Base-by-base conservation (phyloP, 37 sponge, comb jelly and placozoan genomes). In the Corticium candelabrum region DNA sequence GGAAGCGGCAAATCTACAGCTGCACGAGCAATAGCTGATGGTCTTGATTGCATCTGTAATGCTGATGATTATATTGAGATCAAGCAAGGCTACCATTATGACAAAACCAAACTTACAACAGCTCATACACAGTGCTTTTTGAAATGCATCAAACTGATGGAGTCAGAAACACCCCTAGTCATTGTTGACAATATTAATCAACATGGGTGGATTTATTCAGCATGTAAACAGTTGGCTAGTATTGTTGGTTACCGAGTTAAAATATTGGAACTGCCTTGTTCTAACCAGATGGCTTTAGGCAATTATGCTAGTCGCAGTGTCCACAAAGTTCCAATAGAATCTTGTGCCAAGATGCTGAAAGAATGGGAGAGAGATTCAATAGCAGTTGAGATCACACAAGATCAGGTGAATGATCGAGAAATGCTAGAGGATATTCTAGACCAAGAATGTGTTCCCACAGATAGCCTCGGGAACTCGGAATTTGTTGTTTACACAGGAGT, bases 161-260 rank as follows among this genome's bases (percentile, higher is more conserved):
- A 35, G 1, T 77, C 70, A 1, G 76, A 50, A 34, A 84, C 82
- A 41, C 32, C 79, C 39, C 71, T 90, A 0, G 41, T 94, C 33
- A 41, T 94, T 37, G 77, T 94, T 50, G 90, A 94, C 82, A 94
- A 94, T 78, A 94, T 91, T 31, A 87, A 94, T 57, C 74, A 83
- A 37, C 81, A 83, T 35, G 43, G 67, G 3, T 94, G 94, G 94
- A 88, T 90, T 76, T 94, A 94, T 74, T 3, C 67, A 34, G 67
- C 87, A 0, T 94, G 87, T 71, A 57, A 35, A 40, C 85, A 79
- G 69, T 34, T 94, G 35, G 83, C 79, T 1, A 34, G 77, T 7
- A 34, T 87, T 33, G 56, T 85, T 3, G 89, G 87, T 4, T 38
- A 77, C 34, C 32, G 38, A 30, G 78, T 32, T 35, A 72, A 77